These are phyloP conservation scores for Xestoiulus laeticollis DNA, from an alignment of 2,888 invertebrate genomes.

Conservation along the genomic window DNA sequence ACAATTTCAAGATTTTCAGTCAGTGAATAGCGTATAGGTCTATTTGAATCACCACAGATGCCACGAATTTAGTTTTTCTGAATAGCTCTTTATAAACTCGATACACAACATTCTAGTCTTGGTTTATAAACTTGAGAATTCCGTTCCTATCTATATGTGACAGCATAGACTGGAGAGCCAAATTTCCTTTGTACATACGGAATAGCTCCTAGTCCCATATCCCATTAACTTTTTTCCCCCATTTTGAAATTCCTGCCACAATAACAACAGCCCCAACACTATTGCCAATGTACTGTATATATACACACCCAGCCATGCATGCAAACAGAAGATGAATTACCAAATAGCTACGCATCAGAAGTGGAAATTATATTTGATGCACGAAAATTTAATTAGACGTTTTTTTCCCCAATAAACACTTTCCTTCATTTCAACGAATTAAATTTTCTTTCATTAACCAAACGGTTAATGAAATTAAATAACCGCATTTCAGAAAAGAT, in stretches of 20 bases:
- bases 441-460: background rate
- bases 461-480: conserved; percentile 9
- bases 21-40: background rate
- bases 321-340: conserved; percentile 9
- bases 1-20: background rate
- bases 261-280: background rate
- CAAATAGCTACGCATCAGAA: background rate
- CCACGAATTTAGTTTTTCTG: background rate
- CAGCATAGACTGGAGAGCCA: background rate
- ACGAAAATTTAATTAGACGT: background rate
- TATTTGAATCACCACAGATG: background rate
- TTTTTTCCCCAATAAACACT: conserved; percentile 9
- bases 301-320: background rate
- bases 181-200: background rate
- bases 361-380: conserved; percentile 9
- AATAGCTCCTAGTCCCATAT: background rate
- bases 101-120: background rate
- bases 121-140: background rate
- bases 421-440: background rate
- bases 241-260: background rate
- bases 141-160: background rate
- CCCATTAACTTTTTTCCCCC: background rate
- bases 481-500: background rate
- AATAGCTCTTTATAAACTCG: background rate
- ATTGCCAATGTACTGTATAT: background rate